These are phyloP conservation scores for Camptogramma bilineatum DNA, from an alignment of 2,888 invertebrate species.

Conservation along the genomic window DNA sequence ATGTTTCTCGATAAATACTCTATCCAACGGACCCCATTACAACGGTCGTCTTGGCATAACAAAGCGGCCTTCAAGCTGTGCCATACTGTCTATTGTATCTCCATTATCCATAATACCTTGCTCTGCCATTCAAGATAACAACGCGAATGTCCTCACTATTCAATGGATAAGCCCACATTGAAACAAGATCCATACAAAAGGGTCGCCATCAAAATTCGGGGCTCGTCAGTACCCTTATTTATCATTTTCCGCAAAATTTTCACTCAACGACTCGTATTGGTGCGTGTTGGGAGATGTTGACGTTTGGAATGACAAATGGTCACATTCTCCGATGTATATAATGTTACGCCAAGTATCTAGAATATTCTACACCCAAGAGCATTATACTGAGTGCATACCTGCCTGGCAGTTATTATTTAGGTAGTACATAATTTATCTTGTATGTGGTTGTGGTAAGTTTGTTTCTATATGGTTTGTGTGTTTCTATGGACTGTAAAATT, in stretches of 20 bases:
- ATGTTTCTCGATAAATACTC: neutral
- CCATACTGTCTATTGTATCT: constrained; percentile 47
- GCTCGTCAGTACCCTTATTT: constrained; percentile 73
- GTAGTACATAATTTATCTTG: too few relatives aligned
- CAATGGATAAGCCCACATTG: constrained; percentile 76
- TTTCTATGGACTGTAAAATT: too few relatives aligned
- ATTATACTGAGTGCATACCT: too few relatives aligned
- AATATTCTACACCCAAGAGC: too few relatives aligned
- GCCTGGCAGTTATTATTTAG: too few relatives aligned
- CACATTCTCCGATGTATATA: too few relatives aligned
- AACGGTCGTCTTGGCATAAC: neutral
- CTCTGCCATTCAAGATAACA: constrained; percentile 53
- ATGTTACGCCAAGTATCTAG: too few relatives aligned
- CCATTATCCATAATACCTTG: constrained; percentile 57
- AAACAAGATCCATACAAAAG: constrained; percentile 81
- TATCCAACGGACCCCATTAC: neutral
- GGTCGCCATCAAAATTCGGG: constrained; percentile 80
- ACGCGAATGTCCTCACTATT: constrained; percentile 57
- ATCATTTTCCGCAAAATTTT: constrained; percentile 81
- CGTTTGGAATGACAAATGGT: neutral
- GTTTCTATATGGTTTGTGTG: too few relatives aligned
- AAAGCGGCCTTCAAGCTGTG: constrained; percentile 7
- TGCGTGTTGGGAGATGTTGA: constrained; percentile 39
- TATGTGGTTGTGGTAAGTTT: too few relatives aligned
- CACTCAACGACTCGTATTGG: constrained; percentile 66